Evolutionary conservation across 2,113 vertebrate genomes (phyloP).

Genomic region (Macrotus californicus): DNA sequence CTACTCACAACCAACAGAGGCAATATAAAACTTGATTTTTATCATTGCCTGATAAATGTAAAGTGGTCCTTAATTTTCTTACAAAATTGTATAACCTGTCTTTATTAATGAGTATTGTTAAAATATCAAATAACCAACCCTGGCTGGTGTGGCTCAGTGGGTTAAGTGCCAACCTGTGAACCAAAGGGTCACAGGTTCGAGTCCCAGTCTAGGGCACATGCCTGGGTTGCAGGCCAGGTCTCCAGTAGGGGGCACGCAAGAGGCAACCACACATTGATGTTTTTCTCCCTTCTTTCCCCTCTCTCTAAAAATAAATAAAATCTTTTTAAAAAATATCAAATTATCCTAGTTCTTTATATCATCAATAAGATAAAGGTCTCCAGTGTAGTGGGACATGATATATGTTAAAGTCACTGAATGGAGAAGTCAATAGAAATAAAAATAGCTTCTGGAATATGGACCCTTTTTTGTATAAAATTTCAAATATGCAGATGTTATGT

Average conservation of each 20-base stretch:
- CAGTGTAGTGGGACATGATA: not conserved
- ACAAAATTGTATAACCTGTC: not conserved
- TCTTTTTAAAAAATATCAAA: not conserved
- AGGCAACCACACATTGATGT: too few relatives aligned
- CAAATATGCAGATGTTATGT: slow-evolving; percentile 14
- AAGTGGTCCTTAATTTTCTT: slow-evolving; percentile 5
- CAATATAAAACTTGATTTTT: not conserved
- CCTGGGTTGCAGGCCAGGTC: too few relatives aligned
- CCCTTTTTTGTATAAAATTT: not conserved
- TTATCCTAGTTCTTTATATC: slow-evolving; percentile 1
- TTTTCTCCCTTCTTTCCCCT: too few relatives aligned
- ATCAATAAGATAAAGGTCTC: not conserved
- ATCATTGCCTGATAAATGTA: not conserved
- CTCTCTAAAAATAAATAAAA: too few relatives aligned
- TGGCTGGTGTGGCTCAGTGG: too few relatives aligned
- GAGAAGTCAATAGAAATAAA: slow-evolving; percentile 23
- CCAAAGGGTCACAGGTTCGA: too few relatives aligned
- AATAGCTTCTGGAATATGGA: not conserved
- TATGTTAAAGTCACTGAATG: not conserved
- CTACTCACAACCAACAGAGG: not conserved
- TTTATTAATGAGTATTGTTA: not conserved
- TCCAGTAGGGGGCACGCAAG: too few relatives aligned
- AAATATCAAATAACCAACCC: not conserved
- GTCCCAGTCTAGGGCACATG: too few relatives aligned
- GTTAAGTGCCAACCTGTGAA: too few relatives aligned